Evolutionary conservation across 2,888 invertebrate genomes (phyloP).

Genomic region (Caenorhabditis sp.): DNA sequence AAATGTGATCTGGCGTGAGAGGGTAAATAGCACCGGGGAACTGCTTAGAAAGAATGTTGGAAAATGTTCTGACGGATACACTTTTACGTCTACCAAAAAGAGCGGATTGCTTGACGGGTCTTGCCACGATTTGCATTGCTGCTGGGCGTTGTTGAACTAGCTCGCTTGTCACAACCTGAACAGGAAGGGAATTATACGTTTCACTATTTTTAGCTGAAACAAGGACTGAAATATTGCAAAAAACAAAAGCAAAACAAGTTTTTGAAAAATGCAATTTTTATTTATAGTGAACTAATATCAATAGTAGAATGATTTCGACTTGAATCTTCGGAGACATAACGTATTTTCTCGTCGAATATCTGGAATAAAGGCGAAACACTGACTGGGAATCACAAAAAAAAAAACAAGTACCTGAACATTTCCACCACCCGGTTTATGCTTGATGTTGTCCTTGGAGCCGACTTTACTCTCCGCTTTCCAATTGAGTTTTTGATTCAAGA

Average conservation of each 20-base stretch:
- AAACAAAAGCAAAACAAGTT: neutral
- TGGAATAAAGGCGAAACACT: slow-evolving; percentile 9
- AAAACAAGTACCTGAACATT: slow-evolving; percentile 79
- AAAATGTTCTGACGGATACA: neutral
- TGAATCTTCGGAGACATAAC: slow-evolving; percentile 27
- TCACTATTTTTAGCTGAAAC: slow-evolving; percentile 9
- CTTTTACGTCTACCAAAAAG: neutral
- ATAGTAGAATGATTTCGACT: slow-evolving; percentile 27
- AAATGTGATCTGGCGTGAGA: slow-evolving; percentile 45
- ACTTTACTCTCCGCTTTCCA: slow-evolving; percentile 80
- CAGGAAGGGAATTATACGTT: too few relatives aligned
- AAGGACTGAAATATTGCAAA: neutral
- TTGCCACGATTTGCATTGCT: neutral
- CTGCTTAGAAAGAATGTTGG: slow-evolving; percentile 6
- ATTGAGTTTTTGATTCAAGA: slow-evolving; percentile 45
- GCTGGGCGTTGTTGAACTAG: neutral
- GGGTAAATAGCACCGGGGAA: slow-evolving; percentile 55
- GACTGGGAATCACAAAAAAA: slow-evolving; percentile 31
- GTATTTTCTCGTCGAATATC: slow-evolving; percentile 50
- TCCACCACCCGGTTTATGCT: slow-evolving; percentile 85
- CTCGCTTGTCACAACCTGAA: neutral
- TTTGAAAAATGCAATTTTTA: neutral
- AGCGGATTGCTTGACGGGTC: neutral
- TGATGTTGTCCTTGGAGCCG: slow-evolving; percentile 85
- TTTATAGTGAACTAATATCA: slow-evolving; percentile 34